phyloP scores from a whole-genome alignment of 2,797 vertebrate genomes.

The Selene dorsalis region DNA sequence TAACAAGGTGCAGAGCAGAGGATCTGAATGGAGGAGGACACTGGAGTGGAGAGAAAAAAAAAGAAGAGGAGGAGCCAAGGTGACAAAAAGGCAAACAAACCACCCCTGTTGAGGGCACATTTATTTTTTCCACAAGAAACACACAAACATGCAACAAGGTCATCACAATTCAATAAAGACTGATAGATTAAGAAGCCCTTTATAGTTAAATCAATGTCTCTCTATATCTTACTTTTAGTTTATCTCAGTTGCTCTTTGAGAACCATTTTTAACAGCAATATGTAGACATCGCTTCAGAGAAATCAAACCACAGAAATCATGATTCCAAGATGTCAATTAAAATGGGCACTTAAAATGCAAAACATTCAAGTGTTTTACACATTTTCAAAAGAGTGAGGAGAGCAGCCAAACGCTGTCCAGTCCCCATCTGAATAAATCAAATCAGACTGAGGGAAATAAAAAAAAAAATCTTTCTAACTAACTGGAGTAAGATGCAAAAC shows the following conservation, averaged over 20 bases:
- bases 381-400: constrained; percentile 53
- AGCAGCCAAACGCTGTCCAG: constrained; percentile 64
- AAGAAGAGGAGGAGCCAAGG: constrained; percentile 41
- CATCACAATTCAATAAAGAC: constrained; percentile 87
- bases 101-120: constrained; percentile 76
- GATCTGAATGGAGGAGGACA: constrained; percentile 21
- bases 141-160: constrained; percentile 89
- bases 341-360: constrained; percentile 75
- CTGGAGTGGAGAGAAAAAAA: neutral
- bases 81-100: constrained; percentile 77
- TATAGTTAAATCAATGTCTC: constrained; percentile 82
- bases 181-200: constrained; percentile 87
- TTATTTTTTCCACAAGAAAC: constrained; percentile 87
- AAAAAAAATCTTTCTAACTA: constrained; percentile 20
- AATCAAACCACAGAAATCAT: constrained; percentile 57
- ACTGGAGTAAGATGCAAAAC: constrained; percentile 62
- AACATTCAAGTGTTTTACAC: constrained; percentile 64
- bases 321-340: constrained; percentile 57
- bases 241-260: constrained; percentile 54
- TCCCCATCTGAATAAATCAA: constrained; percentile 53
- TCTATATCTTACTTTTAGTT: constrained; percentile 71
- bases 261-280: constrained; percentile 62
- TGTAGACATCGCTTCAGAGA: constrained; percentile 60
- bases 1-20: constrained; percentile 53
- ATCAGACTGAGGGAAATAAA: constrained; percentile 13